These are phyloP conservation scores for Aporophyla lueneburgensis DNA, from an alignment of 2,888 invertebrate genomes.

Conservation along the genomic window DNA sequence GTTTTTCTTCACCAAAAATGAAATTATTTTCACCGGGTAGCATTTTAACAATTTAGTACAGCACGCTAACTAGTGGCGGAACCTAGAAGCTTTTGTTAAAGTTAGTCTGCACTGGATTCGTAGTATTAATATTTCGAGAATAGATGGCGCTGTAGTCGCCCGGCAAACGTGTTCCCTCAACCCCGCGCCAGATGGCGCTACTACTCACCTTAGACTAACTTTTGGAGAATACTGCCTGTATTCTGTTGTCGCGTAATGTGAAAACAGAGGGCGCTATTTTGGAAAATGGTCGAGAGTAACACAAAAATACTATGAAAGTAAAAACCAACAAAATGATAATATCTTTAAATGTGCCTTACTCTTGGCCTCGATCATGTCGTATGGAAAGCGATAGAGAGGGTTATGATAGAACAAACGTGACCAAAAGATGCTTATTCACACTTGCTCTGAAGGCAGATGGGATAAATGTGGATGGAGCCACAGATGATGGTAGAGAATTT, in stretches of 20 bases:
- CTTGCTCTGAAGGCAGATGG: too few relatives aligned
- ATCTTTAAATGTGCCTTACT: too few relatives aligned
- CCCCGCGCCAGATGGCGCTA: conserved; percentile 33
- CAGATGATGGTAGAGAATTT: too few relatives aligned
- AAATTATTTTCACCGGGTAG: background rate
- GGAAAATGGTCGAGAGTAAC: too few relatives aligned
- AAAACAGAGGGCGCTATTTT: background rate
- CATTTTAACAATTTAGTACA: background rate
- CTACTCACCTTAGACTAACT: background rate
- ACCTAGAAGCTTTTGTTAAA: background rate
- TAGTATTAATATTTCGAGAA: background rate
- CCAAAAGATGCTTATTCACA: too few relatives aligned
- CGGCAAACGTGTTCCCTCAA: background rate
- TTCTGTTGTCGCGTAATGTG: background rate
- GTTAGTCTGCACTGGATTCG: background rate
- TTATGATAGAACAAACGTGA: too few relatives aligned
- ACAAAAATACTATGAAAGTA: background rate
- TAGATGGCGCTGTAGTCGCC: background rate
- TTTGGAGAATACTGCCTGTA: too few relatives aligned
- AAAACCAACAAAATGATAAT: too few relatives aligned
- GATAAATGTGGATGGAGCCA: too few relatives aligned
- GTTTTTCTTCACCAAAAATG: background rate
- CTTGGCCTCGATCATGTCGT: too few relatives aligned
- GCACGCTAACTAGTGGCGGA: conserved; percentile 5
- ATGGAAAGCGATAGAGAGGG: too few relatives aligned